These are phyloP conservation scores for Auanema freiburgensis DNA, from an alignment of 2,888 invertebrate species.

Conservation along the genomic window DNA sequence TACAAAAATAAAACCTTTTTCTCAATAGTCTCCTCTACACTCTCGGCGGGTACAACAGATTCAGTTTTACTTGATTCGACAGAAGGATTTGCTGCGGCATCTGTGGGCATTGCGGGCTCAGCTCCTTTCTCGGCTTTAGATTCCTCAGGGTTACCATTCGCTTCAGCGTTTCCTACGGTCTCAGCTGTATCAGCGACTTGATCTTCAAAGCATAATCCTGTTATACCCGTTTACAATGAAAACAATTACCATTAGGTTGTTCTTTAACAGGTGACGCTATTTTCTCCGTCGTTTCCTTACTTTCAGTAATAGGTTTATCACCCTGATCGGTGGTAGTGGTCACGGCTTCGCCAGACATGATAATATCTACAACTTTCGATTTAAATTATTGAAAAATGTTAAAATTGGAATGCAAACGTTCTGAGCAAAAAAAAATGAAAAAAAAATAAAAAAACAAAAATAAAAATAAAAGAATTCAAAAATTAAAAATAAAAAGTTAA, in stretches of 20 bases:
- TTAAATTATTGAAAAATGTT: constrained; percentile 1
- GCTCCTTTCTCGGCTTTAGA: constrained; percentile 5
- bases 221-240: background rate
- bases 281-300: constrained; percentile 7
- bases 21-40: constrained; percentile 5
- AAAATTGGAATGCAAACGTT: background rate
- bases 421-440: background rate
- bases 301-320: background rate
- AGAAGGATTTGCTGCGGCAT: background rate
- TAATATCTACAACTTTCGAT: constrained; percentile 1
- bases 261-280: constrained; percentile 8
- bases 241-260: constrained; percentile 6
- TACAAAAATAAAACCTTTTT: constrained; percentile 1
- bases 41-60: constrained; percentile 3
- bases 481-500: background rate
- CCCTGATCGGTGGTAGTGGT: background rate
- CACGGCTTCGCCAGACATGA: constrained; percentile 12
- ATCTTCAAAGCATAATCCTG: background rate
- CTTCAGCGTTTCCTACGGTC: constrained; percentile 11
- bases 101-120: background rate
- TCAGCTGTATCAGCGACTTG: constrained; percentile 5
- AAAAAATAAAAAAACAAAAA: background rate
- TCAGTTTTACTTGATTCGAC: constrained; percentile 1
- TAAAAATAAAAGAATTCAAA: background rate
- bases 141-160: constrained; percentile 7